phyloP scores from a whole-genome alignment of 2,888 invertebrate species.

The Calameuta pallipes region DNA sequence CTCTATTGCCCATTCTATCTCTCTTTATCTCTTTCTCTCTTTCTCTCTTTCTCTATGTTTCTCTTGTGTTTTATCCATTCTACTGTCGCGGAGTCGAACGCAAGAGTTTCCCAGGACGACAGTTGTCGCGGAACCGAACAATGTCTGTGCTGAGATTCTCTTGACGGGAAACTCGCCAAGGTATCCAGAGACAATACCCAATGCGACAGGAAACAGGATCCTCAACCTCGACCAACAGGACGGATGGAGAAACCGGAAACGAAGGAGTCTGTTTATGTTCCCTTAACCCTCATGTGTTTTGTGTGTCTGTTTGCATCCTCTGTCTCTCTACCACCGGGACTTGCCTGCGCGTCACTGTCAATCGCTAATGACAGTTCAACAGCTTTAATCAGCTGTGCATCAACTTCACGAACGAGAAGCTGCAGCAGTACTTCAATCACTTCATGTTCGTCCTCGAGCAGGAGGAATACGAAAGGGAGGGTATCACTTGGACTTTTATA shows the following conservation, averaged over 20 bases:
- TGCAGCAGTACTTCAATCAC: constrained; percentile 97
- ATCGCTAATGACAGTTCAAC: constrained; percentile 77
- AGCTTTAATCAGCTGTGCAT: constrained; percentile 96
- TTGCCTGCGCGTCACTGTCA: constrained; percentile 17
- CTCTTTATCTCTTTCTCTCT: background rate
- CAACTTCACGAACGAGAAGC: constrained; percentile 95
- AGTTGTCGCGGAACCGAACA: background rate
- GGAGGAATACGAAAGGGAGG: constrained; percentile 94
- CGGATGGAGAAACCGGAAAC: background rate
- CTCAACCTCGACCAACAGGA: background rate
- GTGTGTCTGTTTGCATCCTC: constrained; percentile 47
- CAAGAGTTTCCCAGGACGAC: background rate
- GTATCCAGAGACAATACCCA: background rate
- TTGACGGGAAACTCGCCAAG: background rate
- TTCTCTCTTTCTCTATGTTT: background rate
- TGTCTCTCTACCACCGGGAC: constrained; percentile 29
- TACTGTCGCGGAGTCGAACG: background rate
- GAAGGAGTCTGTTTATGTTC: background rate
- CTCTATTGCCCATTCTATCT: background rate
- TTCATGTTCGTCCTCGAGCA: constrained; percentile 97
- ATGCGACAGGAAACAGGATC: background rate
- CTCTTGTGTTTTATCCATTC: background rate
- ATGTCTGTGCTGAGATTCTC: background rate
- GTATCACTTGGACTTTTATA: constrained; percentile 92
- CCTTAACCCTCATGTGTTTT: constrained; percentile 16